A percentile compares a stretch with the other conserved stretches of the same genome.
phyloP scores from a whole-genome alignment of 2,113 vertebrate species.

The Grallaria varia region DNA sequence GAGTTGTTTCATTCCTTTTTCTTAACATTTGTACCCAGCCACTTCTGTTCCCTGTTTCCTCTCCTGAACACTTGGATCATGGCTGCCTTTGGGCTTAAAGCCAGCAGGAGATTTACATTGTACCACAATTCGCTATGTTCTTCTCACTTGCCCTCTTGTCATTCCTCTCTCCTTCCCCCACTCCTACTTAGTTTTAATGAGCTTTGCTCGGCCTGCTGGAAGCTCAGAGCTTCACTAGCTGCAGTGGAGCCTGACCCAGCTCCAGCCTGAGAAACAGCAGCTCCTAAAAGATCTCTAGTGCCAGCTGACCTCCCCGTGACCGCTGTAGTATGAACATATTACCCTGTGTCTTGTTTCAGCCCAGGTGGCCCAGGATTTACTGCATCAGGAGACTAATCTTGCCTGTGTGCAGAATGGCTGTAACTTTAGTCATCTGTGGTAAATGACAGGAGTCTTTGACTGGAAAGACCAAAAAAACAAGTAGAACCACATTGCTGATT shows the following conservation, averaged over 20 bases:
- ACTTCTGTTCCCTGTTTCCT: background rate
- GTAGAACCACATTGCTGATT: background rate
- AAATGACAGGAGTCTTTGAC: background rate
- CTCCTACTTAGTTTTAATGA: background rate
- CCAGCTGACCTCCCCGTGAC: background rate
- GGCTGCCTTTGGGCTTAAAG: background rate
- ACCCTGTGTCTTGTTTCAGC: background rate
- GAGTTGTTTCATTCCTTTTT: background rate
- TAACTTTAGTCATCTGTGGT: background rate
- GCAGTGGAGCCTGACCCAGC: background rate
- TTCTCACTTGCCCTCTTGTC: background rate
- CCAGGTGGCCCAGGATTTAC: background rate
- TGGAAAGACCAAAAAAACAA: background rate
- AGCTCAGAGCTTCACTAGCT: background rate
- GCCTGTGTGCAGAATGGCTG: background rate
- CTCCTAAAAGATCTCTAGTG: background rate
- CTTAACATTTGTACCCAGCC: background rate
- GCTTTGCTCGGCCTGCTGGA: background rate
- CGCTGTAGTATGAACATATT: background rate
- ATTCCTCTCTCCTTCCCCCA: background rate
- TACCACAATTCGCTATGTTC: background rate
- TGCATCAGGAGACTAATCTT: background rate
- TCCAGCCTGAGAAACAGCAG: background rate
- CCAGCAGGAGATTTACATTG: background rate
- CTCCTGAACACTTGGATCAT: background rate